Evolutionary conservation across 2,113 vertebrate species (phyloP).

Genomic region (Urocolius indicus): DNA sequence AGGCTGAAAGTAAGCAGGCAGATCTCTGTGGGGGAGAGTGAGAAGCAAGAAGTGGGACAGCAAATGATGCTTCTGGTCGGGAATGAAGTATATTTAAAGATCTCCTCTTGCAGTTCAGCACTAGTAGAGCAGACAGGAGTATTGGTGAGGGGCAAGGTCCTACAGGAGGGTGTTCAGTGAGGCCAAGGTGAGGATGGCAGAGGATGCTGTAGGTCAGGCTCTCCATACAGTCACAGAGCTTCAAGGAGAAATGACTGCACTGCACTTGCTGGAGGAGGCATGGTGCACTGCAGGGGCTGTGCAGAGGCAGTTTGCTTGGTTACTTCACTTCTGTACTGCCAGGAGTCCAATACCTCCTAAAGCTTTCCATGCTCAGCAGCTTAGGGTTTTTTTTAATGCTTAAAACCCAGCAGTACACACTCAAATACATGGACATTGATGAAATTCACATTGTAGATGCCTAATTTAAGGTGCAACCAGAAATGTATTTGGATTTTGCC

Average conservation of each 20-base stretch:
- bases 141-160: neutral
- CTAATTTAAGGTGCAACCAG: neutral
- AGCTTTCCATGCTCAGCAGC: neutral
- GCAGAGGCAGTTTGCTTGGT: neutral
- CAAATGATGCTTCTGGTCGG: neutral
- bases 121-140: neutral
- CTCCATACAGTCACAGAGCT: accelerated
- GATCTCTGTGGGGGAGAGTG: accelerated
- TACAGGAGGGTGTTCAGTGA: accelerated
- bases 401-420: neutral
- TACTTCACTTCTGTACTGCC: neutral
- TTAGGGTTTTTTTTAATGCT: neutral
- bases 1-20: neutral
- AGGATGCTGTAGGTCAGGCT: neutral
- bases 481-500: neutral
- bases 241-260: neutral
- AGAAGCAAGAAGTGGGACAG: neutral
- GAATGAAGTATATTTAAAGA: neutral
- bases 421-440: neutral
- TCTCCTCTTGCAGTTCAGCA: neutral
- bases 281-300: neutral
- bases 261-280: neutral
- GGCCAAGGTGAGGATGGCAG: neutral
- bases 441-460: neutral
- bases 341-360: neutral